Percentiles rank a stretch among this genome's conserved stretches.
Evolutionary conservation across 2,797 vertebrate species (phyloP).

Genomic region (Brachyalestes nurse): DNA sequence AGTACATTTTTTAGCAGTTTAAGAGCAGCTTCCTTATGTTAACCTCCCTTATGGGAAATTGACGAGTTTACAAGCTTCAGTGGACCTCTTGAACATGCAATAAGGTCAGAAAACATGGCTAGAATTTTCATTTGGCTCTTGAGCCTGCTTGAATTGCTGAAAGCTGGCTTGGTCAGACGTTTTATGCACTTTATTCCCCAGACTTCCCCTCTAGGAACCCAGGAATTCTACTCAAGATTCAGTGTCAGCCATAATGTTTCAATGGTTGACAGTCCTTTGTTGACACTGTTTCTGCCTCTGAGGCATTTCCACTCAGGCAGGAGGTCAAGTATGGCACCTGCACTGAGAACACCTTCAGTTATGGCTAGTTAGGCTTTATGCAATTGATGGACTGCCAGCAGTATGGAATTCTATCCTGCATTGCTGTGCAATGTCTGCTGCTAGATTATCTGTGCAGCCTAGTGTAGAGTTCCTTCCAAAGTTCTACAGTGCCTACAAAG

Average conservation of each 20-base stretch:
- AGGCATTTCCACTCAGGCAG: not conserved
- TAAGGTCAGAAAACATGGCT: too few species aligned
- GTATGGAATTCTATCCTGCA: not conserved
- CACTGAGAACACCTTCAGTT: not conserved
- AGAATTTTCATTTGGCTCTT: not conserved
- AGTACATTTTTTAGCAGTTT: not conserved
- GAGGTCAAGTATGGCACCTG: not conserved
- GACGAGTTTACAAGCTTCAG: not conserved
- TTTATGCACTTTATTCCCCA: not conserved
- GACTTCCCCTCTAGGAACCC: not conserved
- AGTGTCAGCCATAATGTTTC: not conserved
- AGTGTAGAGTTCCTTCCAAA: not conserved
- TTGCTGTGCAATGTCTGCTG: not conserved
- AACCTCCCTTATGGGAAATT: not conserved
- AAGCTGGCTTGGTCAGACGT: not conserved
- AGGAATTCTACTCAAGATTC: not conserved
- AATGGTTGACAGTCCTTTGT: not conserved
- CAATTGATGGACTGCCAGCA: not conserved
- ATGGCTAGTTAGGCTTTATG: not conserved
- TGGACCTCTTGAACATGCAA: not conserved
- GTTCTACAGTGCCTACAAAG: not conserved
- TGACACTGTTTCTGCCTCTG: not conserved
- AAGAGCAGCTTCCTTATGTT: not conserved
- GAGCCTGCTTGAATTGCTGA: not conserved
- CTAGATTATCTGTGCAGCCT: not conserved